Evolutionary conservation across 2,797 vertebrate genomes (phyloP).

Genomic region (Numenius phaeopus): DNA sequence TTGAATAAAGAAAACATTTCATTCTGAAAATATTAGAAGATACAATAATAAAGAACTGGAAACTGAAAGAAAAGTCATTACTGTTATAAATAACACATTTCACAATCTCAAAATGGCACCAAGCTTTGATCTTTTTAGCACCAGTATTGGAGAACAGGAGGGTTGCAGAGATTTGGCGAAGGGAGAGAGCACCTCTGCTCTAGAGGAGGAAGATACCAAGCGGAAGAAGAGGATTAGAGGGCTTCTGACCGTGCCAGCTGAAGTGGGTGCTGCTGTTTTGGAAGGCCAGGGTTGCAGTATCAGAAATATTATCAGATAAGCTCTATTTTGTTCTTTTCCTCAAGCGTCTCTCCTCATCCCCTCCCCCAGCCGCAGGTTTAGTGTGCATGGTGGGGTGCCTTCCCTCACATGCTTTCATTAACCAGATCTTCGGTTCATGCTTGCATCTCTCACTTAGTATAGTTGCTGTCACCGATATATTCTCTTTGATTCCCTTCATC

Average conservation of each 20-base stretch:
- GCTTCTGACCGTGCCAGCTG: background rate
- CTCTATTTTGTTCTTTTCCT: background rate
- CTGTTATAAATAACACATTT: background rate
- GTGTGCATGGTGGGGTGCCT: accelerated
- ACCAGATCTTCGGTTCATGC: background rate
- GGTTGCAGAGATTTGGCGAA: background rate
- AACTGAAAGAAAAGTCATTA: background rate
- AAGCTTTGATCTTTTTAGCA: background rate
- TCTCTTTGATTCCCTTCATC: conserved; percentile 47
- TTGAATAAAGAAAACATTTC: background rate
- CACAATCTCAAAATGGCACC: background rate
- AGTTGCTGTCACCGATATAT: conserved; percentile 26
- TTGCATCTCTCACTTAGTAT: background rate
- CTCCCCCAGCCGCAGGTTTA: background rate
- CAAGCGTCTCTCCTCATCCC: accelerated
- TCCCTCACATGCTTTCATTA: conserved; percentile 19
- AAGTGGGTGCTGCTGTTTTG: background rate
- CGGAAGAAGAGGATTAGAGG: background rate
- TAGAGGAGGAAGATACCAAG: accelerated
- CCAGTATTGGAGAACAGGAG: background rate
- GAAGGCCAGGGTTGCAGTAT: background rate
- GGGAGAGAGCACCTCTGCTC: background rate
- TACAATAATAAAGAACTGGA: background rate
- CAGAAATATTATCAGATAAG: background rate
- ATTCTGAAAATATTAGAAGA: background rate